Conservation (phyloP, 2,888 invertebrate genomes). For the Thereva unica region DNA sequence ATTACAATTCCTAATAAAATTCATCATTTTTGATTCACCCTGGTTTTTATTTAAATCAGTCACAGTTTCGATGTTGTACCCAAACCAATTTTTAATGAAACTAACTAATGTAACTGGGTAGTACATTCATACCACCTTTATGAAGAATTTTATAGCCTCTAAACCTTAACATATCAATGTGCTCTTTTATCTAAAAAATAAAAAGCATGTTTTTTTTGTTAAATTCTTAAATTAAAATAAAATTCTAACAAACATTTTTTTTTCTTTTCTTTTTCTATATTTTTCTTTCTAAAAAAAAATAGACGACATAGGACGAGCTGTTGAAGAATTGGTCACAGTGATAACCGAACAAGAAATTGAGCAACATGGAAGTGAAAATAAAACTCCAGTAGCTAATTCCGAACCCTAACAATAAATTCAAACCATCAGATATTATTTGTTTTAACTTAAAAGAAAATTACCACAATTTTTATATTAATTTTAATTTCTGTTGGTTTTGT, state of each 20-base stretch:
- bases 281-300: slow-evolving; percentile 54
- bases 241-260: neutral
- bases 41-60: too few relatives aligned
- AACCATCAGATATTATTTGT: slow-evolving; percentile 3
- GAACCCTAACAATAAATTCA: slow-evolving; percentile 13
- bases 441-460: neutral
- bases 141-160: too few relatives aligned
- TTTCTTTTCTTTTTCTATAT: slow-evolving; percentile 44
- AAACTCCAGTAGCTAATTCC: slow-evolving; percentile 23
- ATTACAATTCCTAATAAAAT: too few relatives aligned
- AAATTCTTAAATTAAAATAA: neutral
- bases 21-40: too few relatives aligned
- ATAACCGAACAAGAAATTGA: slow-evolving; percentile 78
- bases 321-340: slow-evolving; percentile 85
- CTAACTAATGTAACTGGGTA: too few relatives aligned
- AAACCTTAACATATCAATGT: too few relatives aligned
- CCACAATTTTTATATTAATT: slow-evolving; percentile 17
- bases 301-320: slow-evolving; percentile 85
- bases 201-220: neutral
- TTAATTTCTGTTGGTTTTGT: too few relatives aligned
- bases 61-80: too few relatives aligned
- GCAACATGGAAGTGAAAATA: slow-evolving; percentile 42
- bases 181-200: too few relatives aligned
- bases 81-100: too few relatives aligned
- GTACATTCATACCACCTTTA: too few relatives aligned